Evolutionary conservation across 2,888 invertebrate genomes (phyloP), one percentile per base, ranked within the genome.

Genomic region (Aphodius sticticus): DNA sequence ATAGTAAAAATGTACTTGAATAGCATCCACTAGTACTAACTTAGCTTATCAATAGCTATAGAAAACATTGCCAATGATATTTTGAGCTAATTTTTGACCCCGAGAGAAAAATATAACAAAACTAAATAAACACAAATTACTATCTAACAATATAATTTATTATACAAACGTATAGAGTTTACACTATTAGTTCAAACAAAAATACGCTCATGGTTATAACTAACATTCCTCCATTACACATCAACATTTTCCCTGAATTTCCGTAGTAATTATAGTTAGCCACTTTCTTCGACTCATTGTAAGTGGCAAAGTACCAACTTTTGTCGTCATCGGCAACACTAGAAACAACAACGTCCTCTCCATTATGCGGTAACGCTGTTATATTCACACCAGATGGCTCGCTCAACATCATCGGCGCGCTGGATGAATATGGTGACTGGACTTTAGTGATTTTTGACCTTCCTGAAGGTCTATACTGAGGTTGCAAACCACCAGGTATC

Each of bases 271-370:
- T 74, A 74, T 74, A 74, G 37, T 74, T 74, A 26, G 74, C 53
- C 38, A 16, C 83, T 72, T 84, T 80, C 79, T 81, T 83, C 3
- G 91, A 92, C 85, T 93, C 93, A 87, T 95, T 95, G 86, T 96
- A 96, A 88, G 96, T 96, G 83, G 94, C 94, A 87, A 95, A 96
- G 88, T 97, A 97, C 97, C 97, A 97, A 69, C 79, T 81, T 69
- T 79, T 79, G 76, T 87, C 86, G 70, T 85, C 84, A 26, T 83
- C 77, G 76, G 92, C 89, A 82, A 89, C 83, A 77, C 81, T 81
- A 71, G 79, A 76, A 9, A 72, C 79, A 36, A 76, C 69, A 37
- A 15, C 14, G 26, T 79, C 77, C 6, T 80, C 38, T 74, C 69
- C 77, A 12, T 70, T 77, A 16, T 80, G 75, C 12, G 77, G 79